A percentile compares a stretch with the other conserved stretches of the same genome.
Evolutionary conservation across 2,888 invertebrate genomes (phyloP).

Genomic region (Smittia aterrima): DNA sequence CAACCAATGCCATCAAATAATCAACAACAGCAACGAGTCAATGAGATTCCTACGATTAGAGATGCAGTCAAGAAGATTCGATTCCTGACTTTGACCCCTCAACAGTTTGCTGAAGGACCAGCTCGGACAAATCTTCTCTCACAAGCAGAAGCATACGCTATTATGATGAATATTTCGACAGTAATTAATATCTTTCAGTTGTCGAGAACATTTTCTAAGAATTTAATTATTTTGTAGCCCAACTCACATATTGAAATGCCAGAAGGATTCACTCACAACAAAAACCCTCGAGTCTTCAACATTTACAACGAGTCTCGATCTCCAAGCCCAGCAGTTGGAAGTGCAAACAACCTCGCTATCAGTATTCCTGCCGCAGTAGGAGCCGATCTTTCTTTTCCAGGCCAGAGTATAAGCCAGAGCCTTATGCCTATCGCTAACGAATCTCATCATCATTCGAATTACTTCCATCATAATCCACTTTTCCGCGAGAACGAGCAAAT

Average conservation of each 20-base stretch:
- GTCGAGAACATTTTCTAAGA: no score
- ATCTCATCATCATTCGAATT: background rate
- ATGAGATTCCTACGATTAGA: slow-evolving; percentile 53
- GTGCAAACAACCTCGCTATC: background rate
- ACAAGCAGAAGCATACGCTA: slow-evolving; percentile 74
- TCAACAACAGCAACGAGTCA: slow-evolving; percentile 31
- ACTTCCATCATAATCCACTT: background rate
- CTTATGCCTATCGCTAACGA: background rate
- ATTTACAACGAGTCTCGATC: slow-evolving; percentile 28
- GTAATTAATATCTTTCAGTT: no score
- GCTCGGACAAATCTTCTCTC: slow-evolving; percentile 71
- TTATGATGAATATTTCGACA: slow-evolving; percentile 81
- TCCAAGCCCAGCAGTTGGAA: slow-evolving; percentile 16
- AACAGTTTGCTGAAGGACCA: slow-evolving; percentile 81
- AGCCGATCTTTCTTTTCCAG: no score
- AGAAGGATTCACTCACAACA: slow-evolving; percentile 62
- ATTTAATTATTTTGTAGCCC: no score
- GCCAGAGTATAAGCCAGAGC: no score
- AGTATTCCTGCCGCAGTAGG: background rate
- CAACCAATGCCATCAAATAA: slow-evolving; percentile 37
- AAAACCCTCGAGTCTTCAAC: slow-evolving; percentile 20
- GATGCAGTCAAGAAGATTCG: slow-evolving; percentile 73
- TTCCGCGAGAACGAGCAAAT: slow-evolving; percentile 44
- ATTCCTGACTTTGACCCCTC: slow-evolving; percentile 74
- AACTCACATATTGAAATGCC: slow-evolving; percentile 66